These are phyloP conservation scores for Hemitrygon akajei DNA, from an alignment of 2,797 vertebrate species.

Conservation along the genomic window DNA sequence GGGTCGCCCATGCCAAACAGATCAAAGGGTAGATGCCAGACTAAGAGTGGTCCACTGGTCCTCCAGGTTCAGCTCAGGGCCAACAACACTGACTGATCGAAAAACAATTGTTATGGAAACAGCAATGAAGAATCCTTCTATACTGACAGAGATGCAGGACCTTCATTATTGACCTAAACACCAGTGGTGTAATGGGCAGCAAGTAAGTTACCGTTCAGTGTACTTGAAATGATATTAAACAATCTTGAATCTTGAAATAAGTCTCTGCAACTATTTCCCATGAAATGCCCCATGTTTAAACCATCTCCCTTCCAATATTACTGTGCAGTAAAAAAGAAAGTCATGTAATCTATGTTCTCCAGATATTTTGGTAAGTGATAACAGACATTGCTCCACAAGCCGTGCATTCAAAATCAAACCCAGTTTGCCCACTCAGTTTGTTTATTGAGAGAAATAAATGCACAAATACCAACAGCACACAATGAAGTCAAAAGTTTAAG, in stretches of 20 bases:
- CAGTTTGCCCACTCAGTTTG: conserved; percentile 38
- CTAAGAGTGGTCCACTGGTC: too few relatives aligned
- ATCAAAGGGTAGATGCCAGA: too few relatives aligned
- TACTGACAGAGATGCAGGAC: too few relatives aligned
- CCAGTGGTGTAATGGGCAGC: too few relatives aligned
- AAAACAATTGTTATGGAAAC: too few relatives aligned
- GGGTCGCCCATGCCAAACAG: too few relatives aligned
- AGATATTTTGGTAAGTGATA: conserved; percentile 18
- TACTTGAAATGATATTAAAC: too few relatives aligned
- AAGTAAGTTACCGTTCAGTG: too few relatives aligned
- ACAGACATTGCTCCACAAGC: background rate
- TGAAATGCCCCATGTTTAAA: background rate
- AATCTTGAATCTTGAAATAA: background rate
- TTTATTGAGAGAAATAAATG: conserved; percentile 48
- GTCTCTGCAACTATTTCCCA: background rate
- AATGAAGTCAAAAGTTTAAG: conserved; percentile 36
- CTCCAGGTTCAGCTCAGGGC: too few relatives aligned
- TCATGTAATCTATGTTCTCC: conserved; percentile 6
- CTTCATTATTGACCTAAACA: too few relatives aligned
- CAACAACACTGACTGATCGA: too few relatives aligned
- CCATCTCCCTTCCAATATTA: background rate
- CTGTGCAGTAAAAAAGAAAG: background rate
- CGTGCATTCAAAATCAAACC: conserved; percentile 16
- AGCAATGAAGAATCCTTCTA: too few relatives aligned
- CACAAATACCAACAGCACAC: conserved; percentile 50